Conservation (phyloP, 2,797 vertebrate species). For the Heteromormyrus szaboi region DNA sequence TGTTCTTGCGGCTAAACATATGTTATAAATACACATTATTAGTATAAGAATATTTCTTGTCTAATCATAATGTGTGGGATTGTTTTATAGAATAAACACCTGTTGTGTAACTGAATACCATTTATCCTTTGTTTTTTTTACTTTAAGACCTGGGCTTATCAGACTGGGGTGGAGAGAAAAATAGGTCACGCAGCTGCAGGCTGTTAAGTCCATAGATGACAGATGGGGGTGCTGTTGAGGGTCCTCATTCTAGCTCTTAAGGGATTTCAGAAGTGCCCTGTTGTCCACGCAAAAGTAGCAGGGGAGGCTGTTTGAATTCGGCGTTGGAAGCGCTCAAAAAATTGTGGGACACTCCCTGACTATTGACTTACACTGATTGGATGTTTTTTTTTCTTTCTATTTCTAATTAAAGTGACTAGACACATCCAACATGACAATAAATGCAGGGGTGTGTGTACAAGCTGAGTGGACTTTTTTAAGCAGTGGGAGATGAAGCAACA, state of each 20-base stretch:
- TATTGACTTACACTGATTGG: neutral
- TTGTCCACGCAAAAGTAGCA: neutral
- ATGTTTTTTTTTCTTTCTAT: neutral
- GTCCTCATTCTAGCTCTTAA: neutral
- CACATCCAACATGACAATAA: neutral
- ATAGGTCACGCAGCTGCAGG: neutral
- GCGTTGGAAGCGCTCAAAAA: neutral
- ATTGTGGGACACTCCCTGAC: neutral
- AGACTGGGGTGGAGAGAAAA: neutral
- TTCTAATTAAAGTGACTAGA: neutral
- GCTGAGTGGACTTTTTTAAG: neutral
- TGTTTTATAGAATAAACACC: neutral
- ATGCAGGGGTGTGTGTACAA: neutral
- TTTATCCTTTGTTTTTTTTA: neutral
- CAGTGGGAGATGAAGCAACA: neutral
- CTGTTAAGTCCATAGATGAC: neutral
- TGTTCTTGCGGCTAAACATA: conserved; percentile 2
- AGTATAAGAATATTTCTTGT: conserved; percentile 4
- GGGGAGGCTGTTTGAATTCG: neutral
- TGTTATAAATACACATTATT: conserved; percentile 8
- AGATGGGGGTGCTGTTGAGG: conserved; percentile 1
- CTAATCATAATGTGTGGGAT: conserved; percentile 6
- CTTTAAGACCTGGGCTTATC: neutral
- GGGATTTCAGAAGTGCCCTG: neutral
- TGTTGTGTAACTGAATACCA: neutral